Conservation (phyloP, 2,113 vertebrate species). For the Cyanocitta stelleri region DNA sequence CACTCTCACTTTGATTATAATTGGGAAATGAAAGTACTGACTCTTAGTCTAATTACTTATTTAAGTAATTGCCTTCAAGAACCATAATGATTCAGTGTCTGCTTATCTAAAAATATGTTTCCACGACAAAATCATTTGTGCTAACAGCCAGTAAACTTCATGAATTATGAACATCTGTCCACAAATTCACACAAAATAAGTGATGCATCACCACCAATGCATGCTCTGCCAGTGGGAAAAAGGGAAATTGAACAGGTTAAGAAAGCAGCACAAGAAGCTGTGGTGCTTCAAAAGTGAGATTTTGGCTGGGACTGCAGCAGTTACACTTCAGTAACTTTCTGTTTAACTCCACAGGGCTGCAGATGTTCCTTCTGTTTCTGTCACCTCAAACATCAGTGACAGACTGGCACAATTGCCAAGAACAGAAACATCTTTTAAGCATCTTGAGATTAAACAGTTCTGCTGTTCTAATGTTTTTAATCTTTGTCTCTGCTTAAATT, state of each 20-base stretch:
- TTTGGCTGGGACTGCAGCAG: background rate
- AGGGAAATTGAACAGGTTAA: background rate
- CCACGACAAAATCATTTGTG: background rate
- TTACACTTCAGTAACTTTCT: background rate
- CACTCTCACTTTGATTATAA: background rate
- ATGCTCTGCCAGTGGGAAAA: background rate
- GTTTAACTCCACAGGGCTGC: background rate
- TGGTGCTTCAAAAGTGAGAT: background rate
- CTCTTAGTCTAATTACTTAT: background rate
- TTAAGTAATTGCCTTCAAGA: background rate
- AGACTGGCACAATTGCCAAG: background rate
- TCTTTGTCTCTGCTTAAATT: background rate
- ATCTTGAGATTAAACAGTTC: background rate
- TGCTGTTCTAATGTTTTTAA: background rate
- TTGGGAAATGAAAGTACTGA: background rate
- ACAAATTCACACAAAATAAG: background rate
- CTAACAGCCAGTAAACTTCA: background rate
- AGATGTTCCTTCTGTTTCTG: background rate
- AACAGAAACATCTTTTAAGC: background rate
- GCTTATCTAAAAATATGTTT: background rate
- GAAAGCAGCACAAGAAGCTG: background rate
- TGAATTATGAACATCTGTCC: background rate
- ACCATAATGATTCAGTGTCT: background rate
- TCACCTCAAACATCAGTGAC: background rate
- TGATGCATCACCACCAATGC: background rate